Conservation (phyloP, 2,113 vertebrate species). For the Syngnathus typhle region DNA sequence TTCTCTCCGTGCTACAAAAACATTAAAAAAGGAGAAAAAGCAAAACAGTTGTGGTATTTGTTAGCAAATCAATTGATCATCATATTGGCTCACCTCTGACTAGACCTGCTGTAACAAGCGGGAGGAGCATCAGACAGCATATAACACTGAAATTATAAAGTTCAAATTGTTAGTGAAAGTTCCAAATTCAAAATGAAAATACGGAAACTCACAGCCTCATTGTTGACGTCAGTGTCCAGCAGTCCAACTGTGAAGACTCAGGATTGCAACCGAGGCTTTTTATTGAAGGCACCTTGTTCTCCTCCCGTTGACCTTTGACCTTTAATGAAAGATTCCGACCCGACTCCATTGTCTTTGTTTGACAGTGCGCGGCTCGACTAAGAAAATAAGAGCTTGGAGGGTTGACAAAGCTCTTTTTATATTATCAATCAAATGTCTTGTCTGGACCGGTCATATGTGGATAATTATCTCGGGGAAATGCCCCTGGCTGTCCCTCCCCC, state of each 20-base stretch:
- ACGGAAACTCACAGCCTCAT: constrained; percentile 63
- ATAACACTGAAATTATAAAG: constrained; percentile 33
- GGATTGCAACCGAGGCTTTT: constrained; percentile 15
- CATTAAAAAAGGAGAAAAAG: background rate
- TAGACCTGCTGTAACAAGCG: constrained; percentile 40
- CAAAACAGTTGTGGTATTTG: background rate
- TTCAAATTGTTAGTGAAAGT: background rate
- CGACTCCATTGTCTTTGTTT: constrained; percentile 30
- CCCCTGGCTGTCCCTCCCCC: constrained; percentile 6
- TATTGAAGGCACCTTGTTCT: constrained; percentile 1
- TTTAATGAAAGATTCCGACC: constrained; percentile 42
- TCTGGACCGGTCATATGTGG: background rate
- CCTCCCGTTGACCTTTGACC: constrained; percentile 6
- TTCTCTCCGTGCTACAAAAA: constrained; percentile 35
- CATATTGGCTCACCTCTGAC: constrained; percentile 52
- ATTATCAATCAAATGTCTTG: constrained; percentile 1
- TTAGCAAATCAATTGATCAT: background rate
- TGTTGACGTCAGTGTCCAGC: constrained; percentile 18
- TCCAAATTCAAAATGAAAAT: constrained; percentile 1
- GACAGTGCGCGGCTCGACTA: constrained; percentile 22
- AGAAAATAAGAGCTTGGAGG: background rate
- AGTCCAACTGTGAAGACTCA: constrained; percentile 3
- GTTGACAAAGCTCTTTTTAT: constrained; percentile 44
- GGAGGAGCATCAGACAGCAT: constrained; percentile 36
- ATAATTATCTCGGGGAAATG: constrained; percentile 23